Evolutionary conservation across 1,140 invertebrate species (phyloP).

Genomic region (Trachymyrmex septentrionalis): DNA sequence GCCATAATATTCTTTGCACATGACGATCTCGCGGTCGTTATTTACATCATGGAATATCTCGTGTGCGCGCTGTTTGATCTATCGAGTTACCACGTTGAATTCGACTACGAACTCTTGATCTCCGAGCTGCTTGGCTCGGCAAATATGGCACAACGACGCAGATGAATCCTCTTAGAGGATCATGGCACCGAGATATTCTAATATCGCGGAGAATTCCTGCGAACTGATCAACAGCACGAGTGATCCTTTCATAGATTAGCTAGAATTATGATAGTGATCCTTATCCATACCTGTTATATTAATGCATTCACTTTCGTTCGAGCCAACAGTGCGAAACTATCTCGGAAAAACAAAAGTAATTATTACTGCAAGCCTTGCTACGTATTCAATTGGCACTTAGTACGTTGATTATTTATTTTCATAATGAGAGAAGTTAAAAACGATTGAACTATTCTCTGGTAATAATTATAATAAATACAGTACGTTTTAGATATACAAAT

Average conservation of each 20-base stretch:
- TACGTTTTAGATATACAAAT: neutral
- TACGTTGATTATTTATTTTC: slow-evolving; percentile 29
- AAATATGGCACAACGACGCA: slow-evolving; percentile 57
- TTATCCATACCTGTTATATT: slow-evolving; percentile 64
- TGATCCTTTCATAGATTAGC: slow-evolving; percentile 65
- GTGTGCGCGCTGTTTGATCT: neutral
- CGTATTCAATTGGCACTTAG: neutral
- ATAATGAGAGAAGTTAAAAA: slow-evolving; percentile 2
- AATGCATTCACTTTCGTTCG: slow-evolving; percentile 67
- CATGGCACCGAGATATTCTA: slow-evolving; percentile 56
- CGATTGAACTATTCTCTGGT: neutral
- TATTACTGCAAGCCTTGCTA: slow-evolving; percentile 40
- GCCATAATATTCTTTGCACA: slow-evolving; percentile 9
- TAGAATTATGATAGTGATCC: slow-evolving; percentile 70
- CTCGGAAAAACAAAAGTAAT: slow-evolving; percentile 63
- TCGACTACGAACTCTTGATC: slow-evolving; percentile 31
- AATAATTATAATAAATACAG: slow-evolving; percentile 30
- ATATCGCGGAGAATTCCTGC: slow-evolving; percentile 65
- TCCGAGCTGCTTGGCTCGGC: slow-evolving; percentile 10
- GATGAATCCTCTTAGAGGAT: slow-evolving; percentile 52
- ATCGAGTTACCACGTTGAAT: slow-evolving; percentile 23
- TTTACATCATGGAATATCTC: slow-evolving; percentile 9
- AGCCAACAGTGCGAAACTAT: slow-evolving; percentile 58
- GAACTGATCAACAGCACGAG: slow-evolving; percentile 65
- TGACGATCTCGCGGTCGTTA: neutral